phyloP scores from a whole-genome alignment of 2,113 vertebrate species.

The Acrocephalus kingi region DNA sequence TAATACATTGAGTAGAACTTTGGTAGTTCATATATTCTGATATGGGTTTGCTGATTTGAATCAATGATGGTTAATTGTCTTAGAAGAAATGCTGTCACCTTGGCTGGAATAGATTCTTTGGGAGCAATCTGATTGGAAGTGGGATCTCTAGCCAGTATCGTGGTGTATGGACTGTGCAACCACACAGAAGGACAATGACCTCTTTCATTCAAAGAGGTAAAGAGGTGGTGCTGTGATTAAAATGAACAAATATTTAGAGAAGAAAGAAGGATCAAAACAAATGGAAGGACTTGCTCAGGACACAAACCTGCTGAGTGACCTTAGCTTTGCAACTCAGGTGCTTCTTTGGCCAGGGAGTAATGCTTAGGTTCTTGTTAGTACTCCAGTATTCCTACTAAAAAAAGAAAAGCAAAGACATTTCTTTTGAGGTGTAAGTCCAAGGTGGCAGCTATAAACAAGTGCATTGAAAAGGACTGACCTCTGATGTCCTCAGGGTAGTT shows the following conservation, averaged over 20 bases:
- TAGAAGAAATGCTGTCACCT: background rate
- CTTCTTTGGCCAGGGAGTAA: background rate
- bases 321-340: background rate
- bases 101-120: background rate
- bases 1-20: background rate
- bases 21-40: background rate
- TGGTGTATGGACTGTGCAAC: background rate
- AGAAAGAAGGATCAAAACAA: background rate
- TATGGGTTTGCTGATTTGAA: background rate
- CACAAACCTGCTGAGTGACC: background rate
- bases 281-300: background rate
- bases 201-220: background rate
- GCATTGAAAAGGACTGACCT: background rate
- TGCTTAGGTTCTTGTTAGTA: background rate
- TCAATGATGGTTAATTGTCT: background rate
- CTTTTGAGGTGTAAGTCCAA: background rate
- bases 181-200: background rate
- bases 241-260: constrained; percentile 18
- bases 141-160: background rate
- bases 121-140: background rate
- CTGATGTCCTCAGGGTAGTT: background rate
- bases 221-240: background rate
- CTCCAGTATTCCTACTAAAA: background rate
- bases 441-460: background rate
- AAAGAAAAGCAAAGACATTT: background rate